Percentiles rank a stretch among this genome's conserved stretches.
These are phyloP conservation scores for Oxyura jamaicensis DNA, from an alignment of 2,113 vertebrate species.

Conservation along the genomic window DNA sequence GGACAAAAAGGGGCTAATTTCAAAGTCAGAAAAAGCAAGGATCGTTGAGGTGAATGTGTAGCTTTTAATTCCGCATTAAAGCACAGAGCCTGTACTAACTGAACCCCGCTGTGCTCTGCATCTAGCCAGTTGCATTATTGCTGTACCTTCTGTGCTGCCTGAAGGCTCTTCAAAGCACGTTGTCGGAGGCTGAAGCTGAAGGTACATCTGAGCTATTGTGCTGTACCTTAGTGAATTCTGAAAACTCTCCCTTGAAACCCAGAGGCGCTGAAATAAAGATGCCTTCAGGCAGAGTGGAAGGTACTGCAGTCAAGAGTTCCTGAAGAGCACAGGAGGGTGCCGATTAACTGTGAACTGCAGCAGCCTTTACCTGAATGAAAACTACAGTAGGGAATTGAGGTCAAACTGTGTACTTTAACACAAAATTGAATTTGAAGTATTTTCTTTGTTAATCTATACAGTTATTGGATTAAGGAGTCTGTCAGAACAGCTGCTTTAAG, in stretches of 20 bases:
- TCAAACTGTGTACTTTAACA: not conserved
- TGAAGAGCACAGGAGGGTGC: constrained; percentile 16
- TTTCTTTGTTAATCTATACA: constrained; percentile 6
- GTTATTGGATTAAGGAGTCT: constrained; percentile 50
- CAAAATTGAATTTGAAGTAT: not conserved
- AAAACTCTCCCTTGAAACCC: not conserved
- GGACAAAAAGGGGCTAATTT: constrained; percentile 14
- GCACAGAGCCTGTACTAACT: not conserved
- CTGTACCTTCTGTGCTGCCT: not conserved
- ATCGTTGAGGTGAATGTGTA: not conserved
- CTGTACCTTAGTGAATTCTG: not conserved
- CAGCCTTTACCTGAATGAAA: not conserved
- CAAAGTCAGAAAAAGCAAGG: not conserved
- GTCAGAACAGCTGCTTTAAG: not conserved
- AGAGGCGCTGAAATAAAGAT: not conserved
- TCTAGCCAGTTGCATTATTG: not conserved
- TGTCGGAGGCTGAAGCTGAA: constrained; percentile 8
- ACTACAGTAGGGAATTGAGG: not conserved
- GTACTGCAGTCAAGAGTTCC: not conserved
- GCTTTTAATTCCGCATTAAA: constrained; percentile 8
- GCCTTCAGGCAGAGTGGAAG: not conserved
- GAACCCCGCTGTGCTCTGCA: constrained; percentile 13
- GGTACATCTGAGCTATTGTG: constrained; percentile 19
- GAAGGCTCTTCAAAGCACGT: constrained; percentile 14
- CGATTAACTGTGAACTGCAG: not conserved